Conservation (phyloP, 2,113 vertebrate species). For the Lophura nycthemera region DNA sequence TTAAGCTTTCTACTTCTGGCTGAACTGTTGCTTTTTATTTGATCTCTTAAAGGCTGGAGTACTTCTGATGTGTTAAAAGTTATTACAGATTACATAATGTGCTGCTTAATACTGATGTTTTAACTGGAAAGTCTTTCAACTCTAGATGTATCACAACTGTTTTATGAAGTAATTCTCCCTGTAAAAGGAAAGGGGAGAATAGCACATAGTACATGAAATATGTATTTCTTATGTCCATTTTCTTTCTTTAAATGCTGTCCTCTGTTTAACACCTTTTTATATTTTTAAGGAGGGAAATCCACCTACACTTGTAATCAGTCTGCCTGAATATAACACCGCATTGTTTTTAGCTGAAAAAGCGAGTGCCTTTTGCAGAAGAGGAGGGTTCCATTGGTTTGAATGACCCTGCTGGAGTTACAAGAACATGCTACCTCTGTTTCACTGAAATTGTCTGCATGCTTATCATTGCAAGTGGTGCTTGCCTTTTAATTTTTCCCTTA, state of each 20-base stretch:
- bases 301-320: slow-evolving; percentile 43
- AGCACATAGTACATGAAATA: slow-evolving; percentile 52
- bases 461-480: slow-evolving; percentile 78
- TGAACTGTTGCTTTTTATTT: slow-evolving; percentile 57
- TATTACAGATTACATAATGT: slow-evolving; percentile 53
- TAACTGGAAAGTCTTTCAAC: slow-evolving; percentile 58
- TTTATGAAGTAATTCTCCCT: slow-evolving; percentile 61
- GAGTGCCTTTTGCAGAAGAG: slow-evolving; percentile 84
- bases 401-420: slow-evolving; percentile 73
- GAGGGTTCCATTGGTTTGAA: slow-evolving; percentile 73
- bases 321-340: slow-evolving; percentile 58
- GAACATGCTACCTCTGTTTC: slow-evolving; percentile 83
- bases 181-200: slow-evolving; percentile 3
- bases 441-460: slow-evolving; percentile 76
- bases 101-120: slow-evolving; percentile 76
- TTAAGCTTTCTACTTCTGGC: slow-evolving; percentile 57
- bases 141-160: slow-evolving; percentile 46
- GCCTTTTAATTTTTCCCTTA: slow-evolving; percentile 48
- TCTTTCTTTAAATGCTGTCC: slow-evolving; percentile 28
- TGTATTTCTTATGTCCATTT: slow-evolving; percentile 39
- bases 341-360: slow-evolving; percentile 76
- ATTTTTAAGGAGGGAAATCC: slow-evolving; percentile 66
- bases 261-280: slow-evolving; percentile 67
- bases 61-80: slow-evolving; percentile 49
- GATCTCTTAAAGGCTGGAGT: slow-evolving; percentile 57